Percentiles rank a stretch among this genome's conserved stretches.
phyloP scores from a whole-genome alignment of 2,113 vertebrate species.

The Cheirogaleus medius region DNA sequence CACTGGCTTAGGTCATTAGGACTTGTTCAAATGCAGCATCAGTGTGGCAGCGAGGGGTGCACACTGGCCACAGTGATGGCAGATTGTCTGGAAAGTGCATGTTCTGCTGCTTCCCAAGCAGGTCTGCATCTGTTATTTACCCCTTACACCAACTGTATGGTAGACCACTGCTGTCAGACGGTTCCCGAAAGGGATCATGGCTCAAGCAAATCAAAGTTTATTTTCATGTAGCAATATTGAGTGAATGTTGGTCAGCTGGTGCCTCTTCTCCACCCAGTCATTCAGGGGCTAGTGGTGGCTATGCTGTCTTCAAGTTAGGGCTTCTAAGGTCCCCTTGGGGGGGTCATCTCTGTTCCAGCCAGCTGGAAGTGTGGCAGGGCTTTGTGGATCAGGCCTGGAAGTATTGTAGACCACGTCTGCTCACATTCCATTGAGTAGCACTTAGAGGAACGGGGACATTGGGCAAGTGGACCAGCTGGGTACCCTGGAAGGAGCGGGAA shows the following conservation, averaged over 20 bases:
- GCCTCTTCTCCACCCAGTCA: neutral
- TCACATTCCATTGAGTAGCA: neutral
- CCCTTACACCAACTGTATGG: neutral
- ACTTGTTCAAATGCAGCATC: neutral
- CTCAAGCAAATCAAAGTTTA: neutral
- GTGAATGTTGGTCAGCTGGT: too few relatives aligned
- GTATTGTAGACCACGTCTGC: neutral
- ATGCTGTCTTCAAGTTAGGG: neutral
- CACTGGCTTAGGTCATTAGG: neutral
- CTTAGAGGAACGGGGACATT: neutral
- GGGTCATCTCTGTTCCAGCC: neutral
- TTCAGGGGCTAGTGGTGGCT: neutral
- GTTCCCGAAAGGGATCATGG: neutral
- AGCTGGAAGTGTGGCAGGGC: neutral
- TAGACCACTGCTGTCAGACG: neutral
- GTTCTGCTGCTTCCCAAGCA: neutral
- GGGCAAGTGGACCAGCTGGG: neutral
- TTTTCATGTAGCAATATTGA: fast-evolving
- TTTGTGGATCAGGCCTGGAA: neutral
- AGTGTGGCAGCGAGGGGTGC: neutral
- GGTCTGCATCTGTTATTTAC: neutral
- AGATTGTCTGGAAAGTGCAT: too few relatives aligned
- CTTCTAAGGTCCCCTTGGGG: neutral
- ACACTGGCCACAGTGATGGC: fast-evolving
- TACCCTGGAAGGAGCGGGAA: neutral